A percentile compares a stretch with the other conserved stretches of the same genome.
phyloP scores from a whole-genome alignment of 1,140 invertebrate species.

The Drosophila erecta region DNA sequence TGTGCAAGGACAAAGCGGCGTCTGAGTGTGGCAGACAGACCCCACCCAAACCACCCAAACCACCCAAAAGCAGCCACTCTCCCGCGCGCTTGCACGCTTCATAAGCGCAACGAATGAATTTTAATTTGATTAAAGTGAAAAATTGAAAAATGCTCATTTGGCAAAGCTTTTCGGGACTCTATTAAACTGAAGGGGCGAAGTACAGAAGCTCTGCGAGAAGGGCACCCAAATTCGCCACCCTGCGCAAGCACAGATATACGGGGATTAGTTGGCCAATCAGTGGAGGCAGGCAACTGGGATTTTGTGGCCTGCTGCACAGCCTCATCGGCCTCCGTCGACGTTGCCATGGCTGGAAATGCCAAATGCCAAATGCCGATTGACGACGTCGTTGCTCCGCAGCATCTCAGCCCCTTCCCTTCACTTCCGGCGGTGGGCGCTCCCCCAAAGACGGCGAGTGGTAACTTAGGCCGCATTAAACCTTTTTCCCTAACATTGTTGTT shows the following conservation, averaged over 20 bases:
- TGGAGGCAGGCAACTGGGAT: constrained; percentile 38
- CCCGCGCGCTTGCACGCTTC: constrained; percentile 63
- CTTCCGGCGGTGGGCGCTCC: too few relatives aligned
- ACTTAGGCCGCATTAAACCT: constrained; percentile 77
- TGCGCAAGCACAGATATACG: constrained; percentile 36
- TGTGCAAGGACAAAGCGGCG: constrained; percentile 40
- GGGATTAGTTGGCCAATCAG: constrained; percentile 77
- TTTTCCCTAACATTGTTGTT: constrained; percentile 66
- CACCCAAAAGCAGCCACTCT: constrained; percentile 1
- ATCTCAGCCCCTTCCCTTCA: not conserved
- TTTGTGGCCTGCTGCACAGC: constrained; percentile 63
- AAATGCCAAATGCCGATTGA: constrained; percentile 54
- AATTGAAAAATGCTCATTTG: constrained; percentile 66
- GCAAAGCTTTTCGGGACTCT: constrained; percentile 44
- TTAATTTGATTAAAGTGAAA: constrained; percentile 84
- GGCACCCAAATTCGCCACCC: constrained; percentile 14
- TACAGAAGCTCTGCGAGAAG: not conserved
- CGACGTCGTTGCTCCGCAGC: constrained; percentile 25
- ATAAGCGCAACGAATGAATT: constrained; percentile 83
- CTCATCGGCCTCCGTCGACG: constrained; percentile 27
- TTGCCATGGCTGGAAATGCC: constrained; percentile 68
- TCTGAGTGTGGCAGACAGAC: constrained; percentile 42
- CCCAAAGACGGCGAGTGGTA: constrained; percentile 10
- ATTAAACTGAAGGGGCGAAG: constrained; percentile 35
- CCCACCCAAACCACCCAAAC: not conserved